Conservation (phyloP, 2,797 vertebrate genomes). For the Pelodytes ibericus region DNA sequence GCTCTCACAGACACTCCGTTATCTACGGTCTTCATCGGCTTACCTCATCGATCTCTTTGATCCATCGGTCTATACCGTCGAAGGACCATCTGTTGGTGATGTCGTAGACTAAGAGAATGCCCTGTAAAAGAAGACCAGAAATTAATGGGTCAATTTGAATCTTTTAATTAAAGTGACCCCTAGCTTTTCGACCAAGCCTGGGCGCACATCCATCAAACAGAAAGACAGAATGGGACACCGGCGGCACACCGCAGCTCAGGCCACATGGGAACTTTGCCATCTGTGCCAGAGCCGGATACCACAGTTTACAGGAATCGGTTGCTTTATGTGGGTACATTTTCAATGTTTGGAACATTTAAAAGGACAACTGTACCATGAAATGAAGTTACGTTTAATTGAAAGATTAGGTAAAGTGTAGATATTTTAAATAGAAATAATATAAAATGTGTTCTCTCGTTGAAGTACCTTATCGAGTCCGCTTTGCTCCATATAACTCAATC, state of each 20-base stretch:
- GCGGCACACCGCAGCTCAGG: neutral
- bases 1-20: no score
- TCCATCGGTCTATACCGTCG: constrained; percentile 97
- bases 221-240: neutral
- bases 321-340: no score
- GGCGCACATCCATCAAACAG: constrained; percentile 2
- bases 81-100: constrained; percentile 99
- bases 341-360: no score
- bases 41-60: constrained; percentile 98
- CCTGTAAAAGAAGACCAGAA: constrained; percentile 69
- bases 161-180: neutral
- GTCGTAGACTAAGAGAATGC: constrained; percentile 97
- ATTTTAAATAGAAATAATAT: no score
- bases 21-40: no score
- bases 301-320: neutral
- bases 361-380: no score
- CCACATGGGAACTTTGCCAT: neutral
- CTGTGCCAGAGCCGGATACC: neutral
- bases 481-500: no score
- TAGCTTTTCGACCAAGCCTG: neutral
- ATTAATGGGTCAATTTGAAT: neutral
- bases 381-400: no score
- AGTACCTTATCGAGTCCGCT: no score
- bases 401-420: no score
- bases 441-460: no score